Evolutionary conservation across 2,888 invertebrate species (phyloP), one percentile per base, ranked within the genome.

Genomic region (Lathronympha strigana): DNA sequence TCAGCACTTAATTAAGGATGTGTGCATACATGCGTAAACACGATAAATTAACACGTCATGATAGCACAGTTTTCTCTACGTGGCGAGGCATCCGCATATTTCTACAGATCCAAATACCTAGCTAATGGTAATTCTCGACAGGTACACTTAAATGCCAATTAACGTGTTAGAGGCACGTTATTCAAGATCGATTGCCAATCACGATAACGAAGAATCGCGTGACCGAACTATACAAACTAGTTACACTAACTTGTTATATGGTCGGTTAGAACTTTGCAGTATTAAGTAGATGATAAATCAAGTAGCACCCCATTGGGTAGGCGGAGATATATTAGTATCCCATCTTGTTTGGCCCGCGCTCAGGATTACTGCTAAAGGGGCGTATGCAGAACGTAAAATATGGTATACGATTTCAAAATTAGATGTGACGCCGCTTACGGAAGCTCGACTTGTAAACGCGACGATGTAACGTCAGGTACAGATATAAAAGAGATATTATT

Each of bases 271-370:
- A 63, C 63, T 63, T 63, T 45, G 57, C 40, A 33, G 58, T 64
- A 64, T 64, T 60, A 64, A 58, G 45, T 58, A 53, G 51, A 28
- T 36, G 21, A 64, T 64, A 64, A 64, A 64, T 64, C 64, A 64
- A 43, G 51, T 23, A 63, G 36, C 63, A 40, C 57, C 64, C 58
- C 19, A 60, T 64, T 36, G 36, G 25, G 36, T 60, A 43, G 58
- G 58, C 51, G 51, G 51, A 51, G 40, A 51, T 58, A 33, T 45
- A 31, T 33, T 19, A 19, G 45, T 15, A 15, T 28, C 36, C 21
- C 28, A 11, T 60, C 45, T 60, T 63, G 57, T 58, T 58, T 58
- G 45, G 58, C 50, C 19, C 0, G 19, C 31, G 51, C 58, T 36
- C n/a, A 51, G 45, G 19, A 43, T 43, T 9, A 36, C 33, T 33